A percentile compares a stretch with the other conserved stretches of the same genome.
Evolutionary conservation across 2,797 vertebrate genomes (phyloP).

Genomic region (Cuculus canorus): DNA sequence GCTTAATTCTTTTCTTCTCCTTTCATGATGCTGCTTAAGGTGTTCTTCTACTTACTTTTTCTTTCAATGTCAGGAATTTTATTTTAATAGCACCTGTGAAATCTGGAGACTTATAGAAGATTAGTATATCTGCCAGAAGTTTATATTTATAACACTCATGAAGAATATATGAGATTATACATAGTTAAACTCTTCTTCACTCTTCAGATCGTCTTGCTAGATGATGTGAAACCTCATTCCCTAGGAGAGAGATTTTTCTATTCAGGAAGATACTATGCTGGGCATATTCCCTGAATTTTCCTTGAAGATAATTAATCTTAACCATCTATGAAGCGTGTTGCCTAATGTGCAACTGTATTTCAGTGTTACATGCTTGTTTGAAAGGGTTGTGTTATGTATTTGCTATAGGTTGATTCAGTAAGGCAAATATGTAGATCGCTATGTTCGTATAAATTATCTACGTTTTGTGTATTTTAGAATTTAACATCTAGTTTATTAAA

Average conservation of each 20-base stretch:
- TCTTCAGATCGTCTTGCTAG: not conserved
- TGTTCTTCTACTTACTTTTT: not conserved
- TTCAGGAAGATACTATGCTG: not conserved
- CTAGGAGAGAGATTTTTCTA: not conserved
- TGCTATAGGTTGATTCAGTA: not conserved
- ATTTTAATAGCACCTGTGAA: conserved; percentile 19
- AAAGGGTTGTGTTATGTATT: not conserved
- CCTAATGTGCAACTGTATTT: not conserved
- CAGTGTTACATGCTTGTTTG: not conserved
- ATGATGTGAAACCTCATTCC: not conserved
- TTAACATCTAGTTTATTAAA: not conserved
- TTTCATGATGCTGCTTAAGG: not conserved
- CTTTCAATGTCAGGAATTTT: not conserved
- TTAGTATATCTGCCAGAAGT: conserved; percentile 34
- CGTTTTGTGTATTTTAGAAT: not conserved
- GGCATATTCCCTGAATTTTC: not conserved
- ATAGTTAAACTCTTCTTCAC: not conserved
- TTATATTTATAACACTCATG: not conserved
- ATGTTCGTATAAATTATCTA: not conserved
- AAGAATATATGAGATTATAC: not conserved
- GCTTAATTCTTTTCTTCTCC: not conserved
- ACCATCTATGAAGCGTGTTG: not conserved
- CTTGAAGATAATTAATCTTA: not conserved
- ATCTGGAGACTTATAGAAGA: not conserved
- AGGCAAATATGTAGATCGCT: not conserved